phyloP scores from a whole-genome alignment of 2,888 invertebrate genomes.

The Melinopterus prodromus region DNA sequence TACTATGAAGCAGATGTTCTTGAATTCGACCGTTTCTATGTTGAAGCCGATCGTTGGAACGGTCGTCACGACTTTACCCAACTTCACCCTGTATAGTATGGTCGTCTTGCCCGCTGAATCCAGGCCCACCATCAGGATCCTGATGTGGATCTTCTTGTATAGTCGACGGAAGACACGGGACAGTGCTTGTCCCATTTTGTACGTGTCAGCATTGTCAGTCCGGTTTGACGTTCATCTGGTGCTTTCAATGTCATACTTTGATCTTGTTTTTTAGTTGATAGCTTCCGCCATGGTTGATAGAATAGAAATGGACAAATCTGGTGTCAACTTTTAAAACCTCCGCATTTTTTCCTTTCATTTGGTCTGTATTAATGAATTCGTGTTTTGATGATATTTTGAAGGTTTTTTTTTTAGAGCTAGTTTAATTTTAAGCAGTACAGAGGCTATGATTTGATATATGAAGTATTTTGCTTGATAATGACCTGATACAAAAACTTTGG shows the following conservation, averaged over 20 bases:
- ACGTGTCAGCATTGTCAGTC: background rate
- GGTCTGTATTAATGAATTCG: too few species aligned
- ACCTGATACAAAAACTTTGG: too few species aligned
- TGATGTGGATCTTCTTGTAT: slow-evolving; percentile 95
- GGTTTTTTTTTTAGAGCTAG: too few species aligned
- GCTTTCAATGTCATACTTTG: background rate
- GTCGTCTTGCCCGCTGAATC: slow-evolving; percentile 98
- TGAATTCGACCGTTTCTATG: slow-evolving; percentile 97
- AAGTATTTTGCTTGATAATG: too few species aligned
- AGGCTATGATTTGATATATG: too few species aligned
- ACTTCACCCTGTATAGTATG: slow-evolving; percentile 92
- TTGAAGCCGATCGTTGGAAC: slow-evolving; percentile 98
- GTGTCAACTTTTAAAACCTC: too few species aligned
- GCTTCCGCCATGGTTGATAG: too few species aligned
- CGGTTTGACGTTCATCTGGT: slow-evolving; percentile 7
- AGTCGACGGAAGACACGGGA: slow-evolving; percentile 87
- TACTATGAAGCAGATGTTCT: slow-evolving; percentile 96
- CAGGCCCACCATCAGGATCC: slow-evolving; percentile 94
- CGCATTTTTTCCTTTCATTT: too few species aligned
- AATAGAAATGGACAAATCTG: too few species aligned
- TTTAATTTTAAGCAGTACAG: too few species aligned
- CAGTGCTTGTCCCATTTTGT: slow-evolving; percentile 87
- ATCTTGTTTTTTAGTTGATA: too few species aligned
- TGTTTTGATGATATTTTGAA: too few species aligned
- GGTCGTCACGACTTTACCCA: slow-evolving; percentile 95